Conservation (phyloP, 2,113 vertebrate genomes). For the Xenopus borealis region DNA sequence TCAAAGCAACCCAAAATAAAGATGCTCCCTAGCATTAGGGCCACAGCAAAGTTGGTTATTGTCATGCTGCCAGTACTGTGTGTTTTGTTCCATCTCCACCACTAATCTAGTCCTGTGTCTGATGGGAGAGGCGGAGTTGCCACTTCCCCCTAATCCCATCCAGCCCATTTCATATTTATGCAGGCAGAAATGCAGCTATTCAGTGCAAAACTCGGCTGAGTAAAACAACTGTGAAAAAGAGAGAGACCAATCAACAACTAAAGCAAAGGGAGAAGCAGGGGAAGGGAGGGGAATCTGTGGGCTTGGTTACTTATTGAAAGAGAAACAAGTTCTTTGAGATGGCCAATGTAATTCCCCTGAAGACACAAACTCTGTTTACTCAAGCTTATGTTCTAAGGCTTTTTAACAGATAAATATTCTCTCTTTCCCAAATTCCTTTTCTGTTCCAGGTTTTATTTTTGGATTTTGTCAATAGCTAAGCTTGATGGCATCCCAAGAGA, state of each 20-base stretch:
- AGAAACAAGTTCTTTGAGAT: constrained; percentile 29
- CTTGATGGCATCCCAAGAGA: constrained; percentile 1
- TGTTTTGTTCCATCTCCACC: constrained; percentile 56
- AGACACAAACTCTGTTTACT: constrained; percentile 1
- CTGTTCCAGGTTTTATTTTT: constrained; percentile 22
- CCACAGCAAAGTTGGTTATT: constrained; percentile 48
- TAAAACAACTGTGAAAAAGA: constrained; percentile 23
- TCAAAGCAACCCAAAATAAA: constrained; percentile 36
- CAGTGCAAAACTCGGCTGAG: constrained; percentile 20
- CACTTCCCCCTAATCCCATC: constrained; percentile 49
- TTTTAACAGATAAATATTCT: constrained; percentile 5
- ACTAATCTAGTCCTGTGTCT: constrained; percentile 41
- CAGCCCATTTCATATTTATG: constrained; percentile 45
- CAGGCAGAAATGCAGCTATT: constrained; percentile 32
- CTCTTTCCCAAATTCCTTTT: constrained; percentile 9
- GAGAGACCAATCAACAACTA: constrained; percentile 33
- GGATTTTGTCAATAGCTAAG: constrained; percentile 3
- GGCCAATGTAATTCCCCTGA: constrained; percentile 14
- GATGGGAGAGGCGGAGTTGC: constrained; percentile 58
- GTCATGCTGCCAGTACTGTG: constrained; percentile 59
- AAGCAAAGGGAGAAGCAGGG: not conserved
- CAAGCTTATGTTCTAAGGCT: not conserved
- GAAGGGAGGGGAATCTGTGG: constrained; percentile 3
- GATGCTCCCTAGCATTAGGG: constrained; percentile 53
- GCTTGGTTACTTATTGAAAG: constrained; percentile 38